Evolutionary conservation across 1,140 invertebrate species (phyloP), one percentile per base, ranked within the genome.

Genomic region (Cheumatopsyche charites): DNA sequence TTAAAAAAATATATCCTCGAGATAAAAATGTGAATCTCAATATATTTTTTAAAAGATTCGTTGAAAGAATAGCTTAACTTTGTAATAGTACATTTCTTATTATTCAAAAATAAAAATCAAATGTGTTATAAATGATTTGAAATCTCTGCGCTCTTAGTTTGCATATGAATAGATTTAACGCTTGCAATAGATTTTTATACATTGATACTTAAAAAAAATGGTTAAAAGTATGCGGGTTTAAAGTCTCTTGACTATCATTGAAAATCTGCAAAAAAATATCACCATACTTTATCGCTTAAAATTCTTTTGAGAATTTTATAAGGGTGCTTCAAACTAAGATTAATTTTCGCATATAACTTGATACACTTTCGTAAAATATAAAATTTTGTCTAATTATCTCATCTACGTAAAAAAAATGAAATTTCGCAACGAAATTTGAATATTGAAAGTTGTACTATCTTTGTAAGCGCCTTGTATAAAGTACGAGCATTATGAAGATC

Each of bases 281-380:
- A 23, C 63, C 36, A 69, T 62, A 74, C 73, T 74, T 74, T 62
- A 62, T 72, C 67, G 72, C 15, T 21, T 19, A 68, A 68, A 68
- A 68, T 68, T 25, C 49, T 41, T 21, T 19, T 43, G 66, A 21
- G 47, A 19, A 47, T 66, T 66, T 42, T 26, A 66, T 26, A 66
- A 47, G 63, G 62, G 62, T 65, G 19, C 47, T 15, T 17, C 23
- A 26, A 36, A 36, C 58, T 26, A 62, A 23, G 58, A 15, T 26
- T 62, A 4, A 1, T 13, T 3, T 36, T 36, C 29, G 29, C 3
- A 3, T 36, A 36, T 36, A 4, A 9, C 29, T 36, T 9, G 29
- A 52, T 52, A 52, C 19, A 17, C 47, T 52, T 52, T 52, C 15
- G 19, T 17, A 7, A 9, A 17, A 17, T 45, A 45, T 12, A 45